Evolutionary conservation across 2,113 vertebrate species (phyloP).

Genomic region (Hippocampus mohnikei): DNA sequence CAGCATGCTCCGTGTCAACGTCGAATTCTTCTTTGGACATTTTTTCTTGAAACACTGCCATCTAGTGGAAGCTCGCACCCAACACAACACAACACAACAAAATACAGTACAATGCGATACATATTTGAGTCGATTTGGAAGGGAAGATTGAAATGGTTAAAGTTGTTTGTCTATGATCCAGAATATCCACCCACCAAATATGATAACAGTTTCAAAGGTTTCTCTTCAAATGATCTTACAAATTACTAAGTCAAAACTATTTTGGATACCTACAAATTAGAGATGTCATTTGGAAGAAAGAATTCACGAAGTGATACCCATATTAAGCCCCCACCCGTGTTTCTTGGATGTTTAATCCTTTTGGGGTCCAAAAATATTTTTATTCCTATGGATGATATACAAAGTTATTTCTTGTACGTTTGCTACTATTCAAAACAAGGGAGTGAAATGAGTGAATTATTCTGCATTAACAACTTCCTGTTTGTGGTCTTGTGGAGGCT

Average conservation of each 20-base stretch:
- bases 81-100: not conserved
- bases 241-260: no score
- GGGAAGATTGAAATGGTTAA: no score
- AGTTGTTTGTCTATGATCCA: no score
- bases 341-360: not conserved
- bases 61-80: not conserved
- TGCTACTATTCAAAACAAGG: not conserved
- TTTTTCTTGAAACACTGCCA: not conserved
- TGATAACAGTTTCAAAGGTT: no score
- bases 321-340: not conserved
- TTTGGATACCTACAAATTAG: no score
- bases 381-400: not conserved
- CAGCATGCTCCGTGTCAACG: constrained; percentile 11
- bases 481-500: not conserved
- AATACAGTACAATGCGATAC: not conserved
- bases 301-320: not conserved
- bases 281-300: no score
- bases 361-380: not conserved
- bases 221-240: no score
- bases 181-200: no score
- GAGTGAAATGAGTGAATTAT: not conserved
- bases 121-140: no score
- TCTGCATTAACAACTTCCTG: not conserved
- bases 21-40: not conserved
- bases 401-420: not conserved